Percentiles rank a stretch among this genome's conserved stretches.
Conservation (phyloP, 2,113 vertebrate species). For the Salvelinus namaycush region DNA sequence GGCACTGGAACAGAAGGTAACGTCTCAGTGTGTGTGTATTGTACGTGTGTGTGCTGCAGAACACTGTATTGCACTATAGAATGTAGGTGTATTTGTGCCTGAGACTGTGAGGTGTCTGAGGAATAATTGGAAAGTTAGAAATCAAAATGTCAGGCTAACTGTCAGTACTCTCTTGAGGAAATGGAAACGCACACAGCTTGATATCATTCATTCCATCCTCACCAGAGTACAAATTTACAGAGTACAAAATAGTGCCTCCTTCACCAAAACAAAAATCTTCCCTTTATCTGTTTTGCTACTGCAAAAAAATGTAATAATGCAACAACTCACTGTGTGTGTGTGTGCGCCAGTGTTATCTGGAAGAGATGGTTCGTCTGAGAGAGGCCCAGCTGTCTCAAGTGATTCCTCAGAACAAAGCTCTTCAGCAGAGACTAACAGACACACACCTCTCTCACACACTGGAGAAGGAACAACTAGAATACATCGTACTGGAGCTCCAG, state of each 20-base stretch:
- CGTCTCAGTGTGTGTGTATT: not conserved
- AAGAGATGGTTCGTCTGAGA: constrained; percentile 91
- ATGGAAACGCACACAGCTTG: not conserved
- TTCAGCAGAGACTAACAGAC: constrained; percentile 88
- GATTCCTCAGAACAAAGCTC: constrained; percentile 86
- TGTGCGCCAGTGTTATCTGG: constrained; percentile 87
- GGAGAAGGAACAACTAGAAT: constrained; percentile 95
- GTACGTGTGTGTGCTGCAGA: not conserved
- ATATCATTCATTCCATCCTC: not conserved
- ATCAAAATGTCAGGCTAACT: constrained; percentile 17
- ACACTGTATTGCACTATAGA: not conserved
- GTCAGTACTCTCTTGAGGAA: not conserved
- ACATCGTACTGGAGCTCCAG: constrained; percentile 94
- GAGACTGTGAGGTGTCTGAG: constrained; percentile 3
- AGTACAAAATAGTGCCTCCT: not conserved
- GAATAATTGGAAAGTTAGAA: constrained; percentile 4
- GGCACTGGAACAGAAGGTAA: constrained; percentile 94
- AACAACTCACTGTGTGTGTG: not conserved
- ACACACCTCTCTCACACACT: constrained; percentile 85
- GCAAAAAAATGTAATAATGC: not conserved
- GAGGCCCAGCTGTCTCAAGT: constrained; percentile 92
- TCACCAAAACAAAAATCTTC: not conserved
- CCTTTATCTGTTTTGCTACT: not conserved
- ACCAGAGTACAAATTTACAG: not conserved
- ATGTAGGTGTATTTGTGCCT: not conserved